Percentiles rank a stretch among this genome's conserved stretches.
These are phyloP conservation scores for Rosalia funebris DNA, from an alignment of 2,888 invertebrate species.

Conservation along the genomic window DNA sequence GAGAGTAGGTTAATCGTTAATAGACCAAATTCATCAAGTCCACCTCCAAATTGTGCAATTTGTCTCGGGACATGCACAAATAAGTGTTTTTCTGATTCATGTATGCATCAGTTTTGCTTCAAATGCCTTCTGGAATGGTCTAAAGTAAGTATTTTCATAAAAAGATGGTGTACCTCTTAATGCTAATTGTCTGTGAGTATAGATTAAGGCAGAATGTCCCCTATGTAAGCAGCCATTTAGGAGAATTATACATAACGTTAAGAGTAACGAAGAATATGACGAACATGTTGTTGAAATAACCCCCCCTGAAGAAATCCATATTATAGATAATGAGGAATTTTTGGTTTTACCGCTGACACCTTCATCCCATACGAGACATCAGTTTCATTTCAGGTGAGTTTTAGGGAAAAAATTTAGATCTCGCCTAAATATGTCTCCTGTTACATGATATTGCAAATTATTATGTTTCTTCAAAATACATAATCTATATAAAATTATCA, in stretches of 20 bases:
- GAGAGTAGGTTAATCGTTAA: constrained; percentile 49
- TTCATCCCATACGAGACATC: constrained; percentile 52
- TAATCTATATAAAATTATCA: too few relatives aligned
- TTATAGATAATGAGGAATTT: constrained; percentile 52
- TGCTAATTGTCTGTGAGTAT: constrained; percentile 49
- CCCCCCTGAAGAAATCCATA: constrained; percentile 51
- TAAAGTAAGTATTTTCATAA: constrained; percentile 68
- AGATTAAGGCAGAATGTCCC: constrained; percentile 94
- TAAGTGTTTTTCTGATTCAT: constrained; percentile 91
- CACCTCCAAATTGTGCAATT: constrained; percentile 91
- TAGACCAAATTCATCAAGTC: constrained; percentile 60
- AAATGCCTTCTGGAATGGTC: constrained; percentile 94
- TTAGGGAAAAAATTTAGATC: constrained; percentile 5
- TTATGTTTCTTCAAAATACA: too few relatives aligned
- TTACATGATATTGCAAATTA: too few relatives aligned
- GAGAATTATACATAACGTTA: constrained; percentile 92
- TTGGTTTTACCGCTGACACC: constrained; percentile 49
- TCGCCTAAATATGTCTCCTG: too few relatives aligned
- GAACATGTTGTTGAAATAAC: constrained; percentile 71
- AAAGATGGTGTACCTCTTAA: neutral
- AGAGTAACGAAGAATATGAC: constrained; percentile 88
- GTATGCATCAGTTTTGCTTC: constrained; percentile 94
- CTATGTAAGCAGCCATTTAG: constrained; percentile 92
- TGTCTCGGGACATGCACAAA: constrained; percentile 88
- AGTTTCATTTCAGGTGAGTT: constrained; percentile 62